Percentiles rank a stretch among this genome's conserved stretches.
phyloP scores from a whole-genome alignment of 2,113 vertebrate species.

The Callaeas wilsoni region DNA sequence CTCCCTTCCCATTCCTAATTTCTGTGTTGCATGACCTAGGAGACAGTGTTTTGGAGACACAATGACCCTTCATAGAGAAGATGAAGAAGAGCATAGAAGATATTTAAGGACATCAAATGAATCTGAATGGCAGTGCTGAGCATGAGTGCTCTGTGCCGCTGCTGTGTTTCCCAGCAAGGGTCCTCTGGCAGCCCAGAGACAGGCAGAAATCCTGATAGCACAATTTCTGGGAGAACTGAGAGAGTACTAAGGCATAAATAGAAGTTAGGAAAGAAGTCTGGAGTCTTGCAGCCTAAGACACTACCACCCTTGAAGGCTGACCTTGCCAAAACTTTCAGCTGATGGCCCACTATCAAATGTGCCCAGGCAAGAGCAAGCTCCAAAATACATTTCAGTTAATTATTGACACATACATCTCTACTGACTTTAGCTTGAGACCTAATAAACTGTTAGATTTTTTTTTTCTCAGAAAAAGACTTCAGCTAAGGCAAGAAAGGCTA shows the following conservation, averaged over 20 bases:
- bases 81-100: not conserved
- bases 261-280: not conserved
- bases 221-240: not conserved
- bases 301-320: not conserved
- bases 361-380: not conserved
- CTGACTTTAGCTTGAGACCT: not conserved
- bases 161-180: not conserved
- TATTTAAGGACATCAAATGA: not conserved
- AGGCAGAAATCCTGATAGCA: not conserved
- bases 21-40: not conserved
- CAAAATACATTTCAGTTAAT: not conserved
- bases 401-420: not conserved
- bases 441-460: not conserved
- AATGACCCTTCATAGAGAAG: not conserved
- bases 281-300: not conserved
- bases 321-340: not conserved
- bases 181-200: not conserved
- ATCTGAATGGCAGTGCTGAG: not conserved
- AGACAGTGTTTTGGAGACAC: rapidly evolving
- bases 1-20: not conserved
- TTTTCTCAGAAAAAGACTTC: not conserved
- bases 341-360: not conserved
- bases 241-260: not conserved
- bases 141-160: rapidly evolving
- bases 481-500: not conserved